Conservation (phyloP, 2,888 invertebrate species). For the Aporophyla nigra region DNA sequence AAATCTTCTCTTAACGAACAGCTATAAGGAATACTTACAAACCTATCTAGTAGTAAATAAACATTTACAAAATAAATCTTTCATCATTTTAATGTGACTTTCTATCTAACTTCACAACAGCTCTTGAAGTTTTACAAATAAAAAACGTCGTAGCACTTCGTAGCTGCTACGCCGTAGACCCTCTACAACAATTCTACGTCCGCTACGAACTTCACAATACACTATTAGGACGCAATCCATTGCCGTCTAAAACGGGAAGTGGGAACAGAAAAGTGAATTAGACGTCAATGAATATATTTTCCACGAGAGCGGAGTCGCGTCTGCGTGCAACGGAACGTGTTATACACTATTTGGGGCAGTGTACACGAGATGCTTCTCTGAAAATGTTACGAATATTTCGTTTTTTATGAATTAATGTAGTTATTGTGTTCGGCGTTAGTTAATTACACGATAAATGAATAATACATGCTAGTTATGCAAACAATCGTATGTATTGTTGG, state of each 20-base stretch:
- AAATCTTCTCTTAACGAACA: neutral
- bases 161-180: constrained; percentile 55
- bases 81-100: neutral
- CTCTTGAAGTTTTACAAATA: neutral
- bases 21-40: neutral
- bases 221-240: constrained; percentile 46
- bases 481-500: too few relatives aligned
- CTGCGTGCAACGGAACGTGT: constrained; percentile 53
- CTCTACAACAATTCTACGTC: constrained; percentile 25
- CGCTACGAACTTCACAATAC: constrained; percentile 29
- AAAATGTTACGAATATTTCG: neutral
- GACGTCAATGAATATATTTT: constrained; percentile 76
- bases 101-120: neutral
- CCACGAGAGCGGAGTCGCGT: constrained; percentile 63
- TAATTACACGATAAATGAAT: too few relatives aligned
- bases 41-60: neutral
- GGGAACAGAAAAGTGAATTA: constrained; percentile 70
- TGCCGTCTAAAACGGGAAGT: constrained; percentile 39
- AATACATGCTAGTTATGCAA: too few relatives aligned
- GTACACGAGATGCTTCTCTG: constrained; percentile 3
- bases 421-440: too few relatives aligned
- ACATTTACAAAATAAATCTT: too few relatives aligned
- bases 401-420: too few relatives aligned
- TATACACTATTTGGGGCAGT: constrained; percentile 32
- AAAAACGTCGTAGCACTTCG: constrained; percentile 23